Base-by-base conservation (phyloP, 2,797 vertebrate species). In the Mus spretus region DNA sequence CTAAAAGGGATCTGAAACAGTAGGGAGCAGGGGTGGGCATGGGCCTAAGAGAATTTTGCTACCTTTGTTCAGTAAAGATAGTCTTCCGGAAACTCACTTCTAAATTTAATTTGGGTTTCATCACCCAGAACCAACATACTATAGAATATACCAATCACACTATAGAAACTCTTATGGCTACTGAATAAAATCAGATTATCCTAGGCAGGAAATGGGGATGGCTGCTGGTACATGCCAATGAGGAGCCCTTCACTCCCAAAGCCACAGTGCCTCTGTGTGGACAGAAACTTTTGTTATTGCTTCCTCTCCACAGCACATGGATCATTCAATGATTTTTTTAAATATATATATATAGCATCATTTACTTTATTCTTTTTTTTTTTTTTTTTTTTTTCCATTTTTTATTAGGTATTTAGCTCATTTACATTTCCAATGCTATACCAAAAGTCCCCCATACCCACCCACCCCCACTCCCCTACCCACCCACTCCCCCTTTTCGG, bases 31-130 rank as follows among this genome's bases (percentile, higher is more conserved):
- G 50, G 50, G 19, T 2, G 12, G n/a, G n/a, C n/a, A n/a, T n/a
- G 12, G 1, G 9, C 40, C 50, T 28, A 59, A 37, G 63, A 72
- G 7, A 4, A 6, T 89, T 75, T 63, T 7, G 3, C 40, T 75
- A 55, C 31, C 14, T 88, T 90, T 82, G 34, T 82, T 93, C 34
- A 55, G 61, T 63, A 47, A 92, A 89, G 59, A 95, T 6, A 15
- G 1, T 72, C 77, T 91, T 95, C 47, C 37, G 81, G 31, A 93
- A 84, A 8, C 74, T 78, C 22, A 72, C 17, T 86, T 59, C 65
- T 91, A 65, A 74, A 63, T 74, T 63, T 67, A 14, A 13, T 61
- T 78, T 79, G 10, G 13, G 22, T 80, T 83, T 91, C 75, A 61
- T 47, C 75, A 31, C 34, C 84, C 20, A 87, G n/a, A 95, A 14